Evolutionary conservation across 2,797 vertebrate genomes (phyloP), one percentile per base, ranked within the genome.

Genomic region (Acanthurus leucopareius): DNA sequence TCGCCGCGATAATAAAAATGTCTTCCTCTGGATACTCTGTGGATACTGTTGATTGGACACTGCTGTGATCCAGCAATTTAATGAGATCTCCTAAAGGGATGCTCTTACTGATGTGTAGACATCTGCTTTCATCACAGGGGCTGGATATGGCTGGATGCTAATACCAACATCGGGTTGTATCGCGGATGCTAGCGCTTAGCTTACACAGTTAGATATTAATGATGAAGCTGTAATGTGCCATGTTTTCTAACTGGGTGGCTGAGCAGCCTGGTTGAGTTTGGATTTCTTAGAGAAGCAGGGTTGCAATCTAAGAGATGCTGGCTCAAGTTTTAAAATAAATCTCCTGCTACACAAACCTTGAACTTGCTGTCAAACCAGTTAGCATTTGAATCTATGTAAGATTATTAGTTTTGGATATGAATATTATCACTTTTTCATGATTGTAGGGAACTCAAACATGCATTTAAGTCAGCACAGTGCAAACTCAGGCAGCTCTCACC

Each of bases 61-160:
- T 71, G 83, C 91, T 89, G 90, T 44, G 82, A 88, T 88, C 81
- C 81, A 85, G 80, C 75, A 61, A 53, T 73, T 90, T 91, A 91
- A 93, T 88, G 90, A 91, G 89, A 81, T 89, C 79, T 90, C 91
- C 89, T 91, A 64, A 90, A 87, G 89, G 82, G 87, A 90, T 69
- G 78, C 80, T 80, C 68, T 65, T 57, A 59, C 80, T 92, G 89
- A 93, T 91, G 86, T 87, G 86, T 87, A 75, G 84, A 91, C 91
- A 93, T 92, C 92, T 94, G 92, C 86, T 75, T 89, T 89, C 84
- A 93, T 81, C 65, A 86, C 75, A 82, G 83, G 66, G 84, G 78
- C 79, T 64, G 45, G 81, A 82, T 84, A 71, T 88, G 85, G 88
- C 86, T 83, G 66, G 67, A 87, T 91, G 88, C 89, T 89, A 87